Base-by-base conservation (phyloP, 2,888 invertebrate genomes). In the Gandaritis pyraliata region DNA sequence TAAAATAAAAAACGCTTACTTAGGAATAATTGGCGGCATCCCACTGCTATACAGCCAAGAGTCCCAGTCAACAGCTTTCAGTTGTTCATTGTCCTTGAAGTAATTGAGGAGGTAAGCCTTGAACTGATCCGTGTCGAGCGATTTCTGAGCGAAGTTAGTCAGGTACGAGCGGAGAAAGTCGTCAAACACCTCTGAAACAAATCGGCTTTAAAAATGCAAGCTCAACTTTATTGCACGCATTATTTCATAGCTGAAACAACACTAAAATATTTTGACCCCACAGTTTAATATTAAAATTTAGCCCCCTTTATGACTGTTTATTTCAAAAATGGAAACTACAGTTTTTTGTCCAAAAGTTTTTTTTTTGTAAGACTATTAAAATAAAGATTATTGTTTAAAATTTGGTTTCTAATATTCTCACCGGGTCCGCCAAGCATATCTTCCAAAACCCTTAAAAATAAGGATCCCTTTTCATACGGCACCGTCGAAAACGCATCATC, bases 401-500 rank as follows among this genome's bases (percentile, higher is more conserved):
- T n/a, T n/a, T n/a, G n/a, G n/a, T n/a, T n/a, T n/a, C n/a, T n/a
- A n/a, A n/a, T n/a, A n/a, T n/a, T n/a, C 85, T 83, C 85, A 96
- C 96, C 93, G 66, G 96, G 94, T 36, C 98, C 98, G 11, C 98
- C 98, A 10, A 98, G 87, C 23, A 95, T 81, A 66, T 95, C 93
- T 84, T 99, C 98, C 70, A 99, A 90, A 84, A 97, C 96, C 76
- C 96, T 95, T 69, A 99, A 92, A 74, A 99, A 96, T 12, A 96
- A 94, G 0, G 88, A 96, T 0, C 98, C 98, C 86, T 99, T 99
- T 83, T 98, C 97, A 80, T 98, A 98, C 0, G 98, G 98, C 45
- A 98, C 95, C 10, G 93, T 92, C 0, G 97, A 97, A 86, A 98
- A 98, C 0, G 98, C 96, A 83, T 98, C 98, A 84, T 98, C 98